Evolutionary conservation across 2,113 vertebrate genomes (phyloP).

Genomic region (Vulpes ferrilata): DNA sequence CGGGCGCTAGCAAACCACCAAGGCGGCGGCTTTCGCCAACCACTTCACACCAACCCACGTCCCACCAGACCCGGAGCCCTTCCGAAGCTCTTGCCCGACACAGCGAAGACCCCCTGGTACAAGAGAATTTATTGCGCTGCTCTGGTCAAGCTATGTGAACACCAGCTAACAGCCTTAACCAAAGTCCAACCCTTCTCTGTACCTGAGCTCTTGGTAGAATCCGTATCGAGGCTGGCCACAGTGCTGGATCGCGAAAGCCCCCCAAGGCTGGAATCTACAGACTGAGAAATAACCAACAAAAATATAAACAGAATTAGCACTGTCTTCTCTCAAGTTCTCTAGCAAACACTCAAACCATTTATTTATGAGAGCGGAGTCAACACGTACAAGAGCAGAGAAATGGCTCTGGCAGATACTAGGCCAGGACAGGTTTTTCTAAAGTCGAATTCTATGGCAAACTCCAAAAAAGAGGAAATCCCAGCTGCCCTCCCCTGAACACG

Average conservation of each 20-base stretch:
- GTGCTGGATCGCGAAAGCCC: slow-evolving; percentile 98
- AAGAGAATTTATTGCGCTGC: not conserved
- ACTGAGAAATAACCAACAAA: slow-evolving; percentile 87
- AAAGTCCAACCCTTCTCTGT: not conserved
- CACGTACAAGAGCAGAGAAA: not conserved
- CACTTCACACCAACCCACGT: fast-evolving
- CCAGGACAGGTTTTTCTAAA: not conserved
- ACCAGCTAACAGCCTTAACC: fast-evolving
- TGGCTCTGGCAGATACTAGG: not conserved
- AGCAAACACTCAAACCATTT: not conserved
- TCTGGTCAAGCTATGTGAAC: fast-evolving
- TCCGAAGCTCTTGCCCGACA: not conserved
- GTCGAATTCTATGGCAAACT: not conserved
- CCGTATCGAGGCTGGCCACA: slow-evolving; percentile 98
- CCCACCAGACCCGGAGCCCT: not conserved
- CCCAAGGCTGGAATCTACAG: slow-evolving; percentile 98
- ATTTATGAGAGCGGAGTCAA: not conserved
- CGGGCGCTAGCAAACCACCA: fast-evolving
- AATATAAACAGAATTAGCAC: not conserved
- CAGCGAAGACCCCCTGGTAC: not conserved
- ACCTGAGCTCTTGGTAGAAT: slow-evolving; percentile 99
- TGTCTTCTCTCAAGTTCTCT: not conserved
- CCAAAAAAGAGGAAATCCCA: not conserved
- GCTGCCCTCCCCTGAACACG: not conserved
- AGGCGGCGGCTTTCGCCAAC: fast-evolving